Base-by-base conservation (phyloP, 1,140 invertebrate genomes). In the Ooceraea biroi region DNA sequence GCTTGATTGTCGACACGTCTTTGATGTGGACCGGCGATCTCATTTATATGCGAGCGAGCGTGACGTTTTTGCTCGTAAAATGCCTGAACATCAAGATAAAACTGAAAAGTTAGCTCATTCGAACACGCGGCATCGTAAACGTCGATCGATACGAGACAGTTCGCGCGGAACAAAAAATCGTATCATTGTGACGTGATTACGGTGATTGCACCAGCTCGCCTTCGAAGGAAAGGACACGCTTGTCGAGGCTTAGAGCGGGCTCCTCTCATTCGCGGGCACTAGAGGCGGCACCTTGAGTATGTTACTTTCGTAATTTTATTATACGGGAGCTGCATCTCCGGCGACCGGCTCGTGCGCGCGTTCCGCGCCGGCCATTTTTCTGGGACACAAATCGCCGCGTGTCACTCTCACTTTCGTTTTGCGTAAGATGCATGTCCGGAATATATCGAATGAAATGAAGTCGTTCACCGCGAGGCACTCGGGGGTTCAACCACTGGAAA, bases 321-420 rank as follows among this genome's bases (percentile, higher is more conserved):
- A n/a, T n/a, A 68, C 76, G 30, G 12, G 27, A 57, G 76, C 25
- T 46, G 41, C 76, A 69, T 80, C 76, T 46, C 76, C n/a, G 8
- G 19, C n/a, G 17, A 44, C 8, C n/a, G 8, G 19, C n/a, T 11
- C 25, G 8, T 17, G 1, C 44, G 44, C 14, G 11, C 0, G 11
- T 41, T 77, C 27, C 74, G 41, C 17, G 22, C 63, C 36, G 12
- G 17, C 12, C 44, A 58, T 80, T 69, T 57, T 69, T 27, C 50
- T 58, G 22, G 17, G 7, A n/a, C 25, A 57, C 66, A 57, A 57
- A 69, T 69, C 50, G n/a, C 22, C 27, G 17, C n/a, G 41, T 80
- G 76, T 80, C 76, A 58, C 50, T 80, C 76, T 80, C 65, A 58
- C 76, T 80, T 80, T 80, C 76, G 25, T 80, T 80, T 80, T 80